Base-by-base conservation (phyloP, 2,797 vertebrate species). In the Onychomys torridus region DNA sequence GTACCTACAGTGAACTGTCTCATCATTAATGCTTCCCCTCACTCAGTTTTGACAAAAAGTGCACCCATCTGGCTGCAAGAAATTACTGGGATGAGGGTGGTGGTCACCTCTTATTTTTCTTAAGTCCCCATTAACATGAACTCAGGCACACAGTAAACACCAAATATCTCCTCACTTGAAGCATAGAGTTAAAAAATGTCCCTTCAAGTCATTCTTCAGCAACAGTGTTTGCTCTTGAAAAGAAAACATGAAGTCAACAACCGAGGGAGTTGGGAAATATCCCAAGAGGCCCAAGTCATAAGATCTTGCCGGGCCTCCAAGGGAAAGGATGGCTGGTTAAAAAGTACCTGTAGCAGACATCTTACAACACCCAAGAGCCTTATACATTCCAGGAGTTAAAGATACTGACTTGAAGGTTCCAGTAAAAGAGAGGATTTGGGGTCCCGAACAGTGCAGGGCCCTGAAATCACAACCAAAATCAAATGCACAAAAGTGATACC, bases 201-300 rank as follows among this genome's bases (percentile, higher is more conserved):
- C 86, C 59, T 75, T 61, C 23, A 55, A 81, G 34, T 81, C 78
- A 65, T 23, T 96, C 78, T 81, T 95, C 59, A 92, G 78, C 89
- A 92, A 65, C 34, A 71, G 40, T 90, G 73, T 92, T 84, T 82
- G 52, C 75, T 46, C 82, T 94, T 91, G 82, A 63, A 49, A 94
- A 95, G 65, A 84, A 97, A 97, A 97, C 93, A 97, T 52, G 49
- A 93, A 91, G 43, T 96, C 89, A 96, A 96, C 0, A 12, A 12
- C 71, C 89, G 43, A 27, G 73, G 91, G 91, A 94, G 85, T 16
- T 79, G 63, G 81, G 89, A 93, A 89, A 82, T 3, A 0, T 94
- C 92, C 59, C 97, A 76, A 25, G 89, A 55, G 93, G 92, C 43
- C 55, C 65, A 61, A 75, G 90, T 97, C 93, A 94, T 76, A 90